Base-by-base conservation (phyloP, 1,140 invertebrate species). In the Achatina immaculata region DNA sequence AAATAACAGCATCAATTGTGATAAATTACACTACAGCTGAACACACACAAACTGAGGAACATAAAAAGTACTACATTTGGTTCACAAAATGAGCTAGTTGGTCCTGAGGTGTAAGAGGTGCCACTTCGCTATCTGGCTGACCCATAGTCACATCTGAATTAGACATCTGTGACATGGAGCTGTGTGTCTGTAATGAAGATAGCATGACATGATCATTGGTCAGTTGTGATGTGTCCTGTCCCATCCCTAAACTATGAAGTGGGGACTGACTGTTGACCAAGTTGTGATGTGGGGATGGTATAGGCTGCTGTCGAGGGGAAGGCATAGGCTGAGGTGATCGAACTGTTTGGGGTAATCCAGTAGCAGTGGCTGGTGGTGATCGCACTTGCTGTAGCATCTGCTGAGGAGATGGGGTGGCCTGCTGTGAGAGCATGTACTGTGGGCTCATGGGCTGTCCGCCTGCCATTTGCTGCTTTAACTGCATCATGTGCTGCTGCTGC, bases 351-450 rank as follows among this genome's bases (percentile, higher is more conserved):
- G 91, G 90, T 69, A 93, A 86, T n/a, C 87, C 82, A 31, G 76
- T 58, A 66, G 65, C 80, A 21, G 82, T 55, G 87, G 88, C 66
- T 88, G 86, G 73, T 66, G 95, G 95, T 84, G 95, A 95, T 74
- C 95, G 92, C 7, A 96, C 94, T 82, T 94, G 94, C 86, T 95
- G 94, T 92, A 95, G 94, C 85, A 95, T 90, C 85, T 95, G 94
- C 69, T 95, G 94, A 94, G 94, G 82, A 91, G 92, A 84, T 90
- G 85, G 84, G 62, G 85, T 88, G 48, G 86, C 86, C 83, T 88
- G 89, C 78, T 90, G 86, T 7, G 84, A 84, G 45, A 88, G 83
- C 83, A 90, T 86, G 69, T 89, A 87, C 65, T 88, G 88, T 19
- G 89, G 89, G 81, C 84, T 88, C 72, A 89, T 85, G n/a, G 88